phyloP scores from a whole-genome alignment of 2,888 invertebrate species.

The Toxonevra muliebris region DNA sequence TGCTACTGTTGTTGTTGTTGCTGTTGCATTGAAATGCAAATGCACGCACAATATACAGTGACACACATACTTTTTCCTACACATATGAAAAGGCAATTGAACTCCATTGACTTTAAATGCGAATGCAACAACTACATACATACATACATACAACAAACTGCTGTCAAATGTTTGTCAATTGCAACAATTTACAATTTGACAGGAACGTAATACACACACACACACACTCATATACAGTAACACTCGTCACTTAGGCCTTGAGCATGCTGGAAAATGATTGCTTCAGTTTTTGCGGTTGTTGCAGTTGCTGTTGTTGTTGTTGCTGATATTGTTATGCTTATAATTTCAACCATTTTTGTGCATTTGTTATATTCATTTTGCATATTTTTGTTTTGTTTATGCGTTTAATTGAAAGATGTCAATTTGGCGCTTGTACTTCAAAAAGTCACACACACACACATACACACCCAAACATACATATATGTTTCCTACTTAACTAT shows the following conservation, averaged over 20 bases:
- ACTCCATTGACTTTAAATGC: constrained; percentile 27
- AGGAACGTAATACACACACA: constrained; percentile 38
- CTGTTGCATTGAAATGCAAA: constrained; percentile 44
- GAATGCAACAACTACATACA: constrained; percentile 27
- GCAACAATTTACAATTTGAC: constrained; percentile 44
- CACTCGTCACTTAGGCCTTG: constrained; percentile 18
- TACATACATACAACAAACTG: constrained; percentile 36
- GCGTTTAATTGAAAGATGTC: constrained; percentile 49
- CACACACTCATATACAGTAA: constrained; percentile 22
- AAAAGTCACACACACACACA: constrained; percentile 3
- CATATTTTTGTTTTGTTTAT: constrained; percentile 20
- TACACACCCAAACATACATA: constrained; percentile 3
- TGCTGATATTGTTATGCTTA: constrained; percentile 19
- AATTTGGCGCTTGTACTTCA: constrained; percentile 38
- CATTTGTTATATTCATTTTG: constrained; percentile 20
- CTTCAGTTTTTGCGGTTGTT: constrained; percentile 16
- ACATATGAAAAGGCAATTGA: constrained; percentile 13
- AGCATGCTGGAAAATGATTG: constrained; percentile 30
- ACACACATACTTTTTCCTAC: constrained; percentile 34
- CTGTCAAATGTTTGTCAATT: constrained; percentile 48
- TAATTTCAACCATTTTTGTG: constrained; percentile 23
- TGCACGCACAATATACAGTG: constrained; percentile 41
- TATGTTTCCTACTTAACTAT: not conserved
- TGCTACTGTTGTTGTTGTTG: no score
- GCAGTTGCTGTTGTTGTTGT: constrained; percentile 23